Conservation (phyloP, 2,888 invertebrate genomes). For the Tridacna gigas region DNA sequence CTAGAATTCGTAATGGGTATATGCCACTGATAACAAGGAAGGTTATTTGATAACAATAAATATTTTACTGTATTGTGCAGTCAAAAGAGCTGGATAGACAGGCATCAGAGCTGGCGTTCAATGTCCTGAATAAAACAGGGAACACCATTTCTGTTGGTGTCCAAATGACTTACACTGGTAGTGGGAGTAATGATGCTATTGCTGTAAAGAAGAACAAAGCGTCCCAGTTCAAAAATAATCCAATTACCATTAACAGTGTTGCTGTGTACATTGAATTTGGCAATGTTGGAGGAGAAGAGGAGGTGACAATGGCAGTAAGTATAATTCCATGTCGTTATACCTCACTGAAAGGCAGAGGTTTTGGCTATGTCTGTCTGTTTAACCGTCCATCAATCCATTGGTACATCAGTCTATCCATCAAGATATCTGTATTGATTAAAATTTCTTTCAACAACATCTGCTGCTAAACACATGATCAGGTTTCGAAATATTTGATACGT, state of each 20-base stretch:
- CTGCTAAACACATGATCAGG: too few species aligned
- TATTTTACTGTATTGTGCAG: neutral
- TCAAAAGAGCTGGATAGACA: slow-evolving; percentile 13
- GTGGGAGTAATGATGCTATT: neutral
- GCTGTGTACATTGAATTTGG: neutral
- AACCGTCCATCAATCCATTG: too few species aligned
- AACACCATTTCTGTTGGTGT: slow-evolving; percentile 1
- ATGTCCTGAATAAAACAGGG: neutral
- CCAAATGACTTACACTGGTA: slow-evolving; percentile 1
- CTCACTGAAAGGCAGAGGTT: too few species aligned
- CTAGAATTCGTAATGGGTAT: too few species aligned
- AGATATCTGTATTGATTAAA: too few species aligned
- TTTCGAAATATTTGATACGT: too few species aligned
- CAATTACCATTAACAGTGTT: neutral
- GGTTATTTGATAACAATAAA: too few species aligned
- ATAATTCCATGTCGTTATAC: neutral
- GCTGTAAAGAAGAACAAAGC: slow-evolving; percentile 19
- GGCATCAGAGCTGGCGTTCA: neutral
- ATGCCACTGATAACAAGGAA: too few species aligned
- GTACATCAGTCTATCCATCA: too few species aligned
- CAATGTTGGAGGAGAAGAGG: slow-evolving; percentile 1
- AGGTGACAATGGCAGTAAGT: slow-evolving; percentile 16
- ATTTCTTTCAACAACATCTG: too few species aligned
- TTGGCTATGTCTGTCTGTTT: too few species aligned
- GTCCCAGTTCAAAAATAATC: neutral